Evolutionary conservation across 1,140 invertebrate genomes (phyloP).

Genomic region (Tetragonula clypearis): DNA sequence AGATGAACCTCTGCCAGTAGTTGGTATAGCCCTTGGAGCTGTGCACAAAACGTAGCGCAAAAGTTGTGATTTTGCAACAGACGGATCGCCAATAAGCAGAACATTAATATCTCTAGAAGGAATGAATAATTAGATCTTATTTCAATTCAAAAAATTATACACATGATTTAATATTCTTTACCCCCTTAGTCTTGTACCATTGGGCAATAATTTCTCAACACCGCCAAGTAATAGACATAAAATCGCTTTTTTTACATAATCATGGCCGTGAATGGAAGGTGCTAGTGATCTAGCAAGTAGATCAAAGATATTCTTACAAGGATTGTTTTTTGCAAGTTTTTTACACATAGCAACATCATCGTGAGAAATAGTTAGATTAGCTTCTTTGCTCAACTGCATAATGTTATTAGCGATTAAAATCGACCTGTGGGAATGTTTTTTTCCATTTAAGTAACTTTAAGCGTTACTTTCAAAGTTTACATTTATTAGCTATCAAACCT

Average conservation of each 20-base stretch:
- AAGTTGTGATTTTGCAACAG: conserved; percentile 99
- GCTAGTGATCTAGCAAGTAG: conserved; percentile 95
- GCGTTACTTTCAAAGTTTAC: not conserved
- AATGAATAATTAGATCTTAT: not conserved
- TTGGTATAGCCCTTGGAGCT: conserved; percentile 97
- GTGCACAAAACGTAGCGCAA: conserved; percentile 96
- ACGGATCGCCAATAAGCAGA: conserved; percentile 98
- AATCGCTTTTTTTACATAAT: conserved; percentile 98
- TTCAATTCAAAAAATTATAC: not conserved
- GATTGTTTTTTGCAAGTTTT: conserved; percentile 88
- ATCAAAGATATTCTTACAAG: conserved; percentile 92
- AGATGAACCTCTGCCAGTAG: conserved; percentile 97
- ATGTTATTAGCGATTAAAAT: conserved; percentile 97
- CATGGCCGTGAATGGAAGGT: conserved; percentile 98
- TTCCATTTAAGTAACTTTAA: not conserved
- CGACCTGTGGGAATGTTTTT: conserved; percentile 85
- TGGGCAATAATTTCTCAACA: conserved; percentile 96
- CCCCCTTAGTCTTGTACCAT: conserved; percentile 98
- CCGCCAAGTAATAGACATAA: conserved; percentile 97
- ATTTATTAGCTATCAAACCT: conserved; percentile 82
- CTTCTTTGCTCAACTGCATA: conserved; percentile 94
- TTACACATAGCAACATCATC: conserved; percentile 96
- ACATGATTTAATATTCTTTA: conserved; percentile 73
- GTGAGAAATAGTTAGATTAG: conserved; percentile 89
- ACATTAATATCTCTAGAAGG: conserved; percentile 95